These are phyloP conservation scores for Brachyptera putata DNA, from an alignment of 2,888 invertebrate genomes.

Conservation along the genomic window DNA sequence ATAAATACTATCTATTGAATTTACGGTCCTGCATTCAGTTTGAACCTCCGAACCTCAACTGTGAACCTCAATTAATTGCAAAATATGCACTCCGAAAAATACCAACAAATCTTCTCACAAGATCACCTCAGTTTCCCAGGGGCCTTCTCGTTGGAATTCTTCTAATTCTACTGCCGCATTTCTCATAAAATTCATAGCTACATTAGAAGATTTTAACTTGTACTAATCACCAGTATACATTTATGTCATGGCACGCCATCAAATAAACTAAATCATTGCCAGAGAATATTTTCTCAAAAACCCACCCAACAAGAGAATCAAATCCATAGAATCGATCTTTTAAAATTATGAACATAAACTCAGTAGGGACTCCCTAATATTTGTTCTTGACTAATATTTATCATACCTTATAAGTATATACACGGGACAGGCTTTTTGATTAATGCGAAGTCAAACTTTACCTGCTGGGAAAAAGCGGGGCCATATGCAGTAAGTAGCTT, in stretches of 20 bases:
- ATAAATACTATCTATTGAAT: too few species aligned
- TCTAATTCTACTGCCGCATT: too few species aligned
- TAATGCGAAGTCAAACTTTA: not conserved
- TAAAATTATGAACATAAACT: slow-evolving; percentile 7
- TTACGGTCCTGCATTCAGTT: too few species aligned
- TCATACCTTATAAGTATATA: not conserved
- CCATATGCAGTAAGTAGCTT: too few species aligned
- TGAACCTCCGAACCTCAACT: too few species aligned
- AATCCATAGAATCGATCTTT: slow-evolving; percentile 24
- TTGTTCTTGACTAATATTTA: slow-evolving; percentile 10
- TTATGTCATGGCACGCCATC: slow-evolving; percentile 20
- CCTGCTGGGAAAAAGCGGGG: slow-evolving; percentile 2
- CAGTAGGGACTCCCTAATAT: slow-evolving; percentile 13
- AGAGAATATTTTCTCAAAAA: slow-evolving; percentile 1
- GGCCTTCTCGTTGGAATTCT: too few species aligned
- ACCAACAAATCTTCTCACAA: too few species aligned
- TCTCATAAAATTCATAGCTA: slow-evolving; percentile 16
- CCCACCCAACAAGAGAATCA: slow-evolving; percentile 26
- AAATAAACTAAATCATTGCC: slow-evolving; percentile 1
- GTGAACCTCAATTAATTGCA: too few species aligned
- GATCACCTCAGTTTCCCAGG: too few species aligned
- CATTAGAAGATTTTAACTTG: slow-evolving; percentile 7
- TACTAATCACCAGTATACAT: slow-evolving; percentile 28
- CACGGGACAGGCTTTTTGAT: not conserved
- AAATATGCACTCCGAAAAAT: too few species aligned